A percentile compares a stretch with the other conserved stretches of the same genome.
phyloP scores from a whole-genome alignment of 1,140 invertebrate genomes.

The Drosophila kepulauana region DNA sequence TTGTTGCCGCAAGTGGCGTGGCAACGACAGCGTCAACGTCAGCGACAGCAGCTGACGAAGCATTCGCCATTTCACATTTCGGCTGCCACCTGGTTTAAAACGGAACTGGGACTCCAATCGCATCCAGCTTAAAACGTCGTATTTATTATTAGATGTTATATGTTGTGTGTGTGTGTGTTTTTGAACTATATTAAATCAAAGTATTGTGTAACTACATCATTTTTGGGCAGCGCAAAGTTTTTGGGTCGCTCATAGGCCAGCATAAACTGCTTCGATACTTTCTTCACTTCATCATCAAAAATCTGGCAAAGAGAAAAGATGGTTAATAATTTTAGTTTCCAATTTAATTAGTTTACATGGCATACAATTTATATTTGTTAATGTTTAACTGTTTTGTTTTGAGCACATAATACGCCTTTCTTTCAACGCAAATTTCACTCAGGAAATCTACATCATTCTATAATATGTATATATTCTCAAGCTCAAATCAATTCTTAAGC shows the following conservation, averaged over 20 bases:
- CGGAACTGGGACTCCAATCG: slow-evolving; percentile 41
- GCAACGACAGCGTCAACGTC: slow-evolving; percentile 17
- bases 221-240: slow-evolving; percentile 53
- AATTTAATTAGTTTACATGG: no score
- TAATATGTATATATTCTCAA: no score
- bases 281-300: slow-evolving; percentile 88
- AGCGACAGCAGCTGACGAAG: slow-evolving; percentile 3
- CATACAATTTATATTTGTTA: no score
- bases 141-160: background rate
- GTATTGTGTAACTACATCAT: slow-evolving; percentile 59
- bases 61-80: slow-evolving; percentile 23
- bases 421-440: no score
- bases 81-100: slow-evolving; percentile 48
- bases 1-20: slow-evolving; percentile 12
- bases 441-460: no score
- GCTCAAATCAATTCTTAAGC: no score
- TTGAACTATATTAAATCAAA: slow-evolving; percentile 54
- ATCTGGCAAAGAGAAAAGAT: slow-evolving; percentile 77
- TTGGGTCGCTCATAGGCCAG: slow-evolving; percentile 88
- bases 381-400: no score
- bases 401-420: no score
- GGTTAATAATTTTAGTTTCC: background rate
- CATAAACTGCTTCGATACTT: slow-evolving; percentile 87
- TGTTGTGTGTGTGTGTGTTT: slow-evolving; percentile 9
- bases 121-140: slow-evolving; percentile 38